Base-by-base conservation (phyloP, 2,888 invertebrate species). In the Podotricha telesiphe region DNA sequence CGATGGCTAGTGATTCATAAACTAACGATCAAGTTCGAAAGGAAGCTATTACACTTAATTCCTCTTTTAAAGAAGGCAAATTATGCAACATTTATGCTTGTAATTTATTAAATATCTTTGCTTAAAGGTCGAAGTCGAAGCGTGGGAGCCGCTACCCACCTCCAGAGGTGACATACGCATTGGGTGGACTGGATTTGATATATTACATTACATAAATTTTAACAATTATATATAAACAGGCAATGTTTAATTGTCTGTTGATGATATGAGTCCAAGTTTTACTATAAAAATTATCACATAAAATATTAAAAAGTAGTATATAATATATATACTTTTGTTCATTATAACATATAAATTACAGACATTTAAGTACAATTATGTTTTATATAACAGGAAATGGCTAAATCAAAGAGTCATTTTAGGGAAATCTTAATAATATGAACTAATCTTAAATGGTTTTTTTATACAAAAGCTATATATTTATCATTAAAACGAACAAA, bases 131-230 rank as follows among this genome's bases (percentile, higher is more conserved):
- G 82, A 73, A 81, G 79, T 80, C 76, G 77, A 80, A 79, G 86
- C 86, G 88, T 89, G 86, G 88, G 88, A 85, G 86, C 79, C 77
- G 73, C 56, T 61, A 55, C 88, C 85, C 82, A 87, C 86, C 77
- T 77, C 71, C 68, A 77, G 77, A 84, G 82, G 84, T 85, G 82
- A 84, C 84, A 85, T 78, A 62, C 59, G 50, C 37, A 77, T 73
- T 83, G 81, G 81, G 80, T 83, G 80, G 61, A 86, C 87, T 79
- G 79, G 82, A 81, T 82, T 83, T 81, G 82, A 82, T 83, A 84
- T 81, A 86, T 83, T 82, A 84, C 82, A 80, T 82, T 80, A 81
- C 81, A 84, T 79, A 45, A 42, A 19, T 58, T 37, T 22, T 56
- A 48, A 34, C 20, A 13, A 47, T 55, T 48, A 15, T 50, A 58